These are phyloP conservation scores for Mylabris phalerata DNA, from an alignment of 1,140 invertebrate species.

Conservation along the genomic window DNA sequence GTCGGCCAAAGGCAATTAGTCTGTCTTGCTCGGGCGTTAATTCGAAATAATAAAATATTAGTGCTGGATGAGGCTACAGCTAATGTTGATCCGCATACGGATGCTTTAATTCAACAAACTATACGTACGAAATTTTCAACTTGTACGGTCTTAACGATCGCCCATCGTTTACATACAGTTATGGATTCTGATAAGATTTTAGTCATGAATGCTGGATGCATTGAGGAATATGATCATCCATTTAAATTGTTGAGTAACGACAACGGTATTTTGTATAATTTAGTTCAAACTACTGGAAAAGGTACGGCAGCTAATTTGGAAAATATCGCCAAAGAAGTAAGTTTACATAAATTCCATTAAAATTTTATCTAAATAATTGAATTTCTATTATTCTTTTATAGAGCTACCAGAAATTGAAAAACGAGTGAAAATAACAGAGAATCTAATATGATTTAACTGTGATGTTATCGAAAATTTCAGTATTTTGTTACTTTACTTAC, in stretches of 20 bases:
- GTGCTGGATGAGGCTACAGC: constrained; percentile 57
- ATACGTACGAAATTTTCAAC: constrained; percentile 52
- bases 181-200: constrained; percentile 67
- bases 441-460: not conserved
- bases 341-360: not conserved
- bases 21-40: constrained; percentile 50
- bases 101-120: constrained; percentile 55
- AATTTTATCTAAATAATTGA: too few relatives aligned
- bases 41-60: constrained; percentile 51
- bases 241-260: constrained; percentile 54
- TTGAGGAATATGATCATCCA: constrained; percentile 56
- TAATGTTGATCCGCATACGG: constrained; percentile 57
- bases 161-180: constrained; percentile 62
- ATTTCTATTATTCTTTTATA: too few relatives aligned
- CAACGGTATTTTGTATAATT: constrained; percentile 50
- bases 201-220: constrained; percentile 59
- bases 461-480: not conserved
- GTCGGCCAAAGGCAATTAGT: constrained; percentile 52
- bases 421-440: too few relatives aligned
- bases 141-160: constrained; percentile 65
- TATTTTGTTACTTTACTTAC: not conserved
- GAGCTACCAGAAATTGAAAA: too few relatives aligned
- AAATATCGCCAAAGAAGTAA: constrained; percentile 42
- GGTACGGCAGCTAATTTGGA: constrained; percentile 43
- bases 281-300: constrained; percentile 51